Evolutionary conservation across 2,113 vertebrate genomes (phyloP).

Genomic region (Lota lota): DNA sequence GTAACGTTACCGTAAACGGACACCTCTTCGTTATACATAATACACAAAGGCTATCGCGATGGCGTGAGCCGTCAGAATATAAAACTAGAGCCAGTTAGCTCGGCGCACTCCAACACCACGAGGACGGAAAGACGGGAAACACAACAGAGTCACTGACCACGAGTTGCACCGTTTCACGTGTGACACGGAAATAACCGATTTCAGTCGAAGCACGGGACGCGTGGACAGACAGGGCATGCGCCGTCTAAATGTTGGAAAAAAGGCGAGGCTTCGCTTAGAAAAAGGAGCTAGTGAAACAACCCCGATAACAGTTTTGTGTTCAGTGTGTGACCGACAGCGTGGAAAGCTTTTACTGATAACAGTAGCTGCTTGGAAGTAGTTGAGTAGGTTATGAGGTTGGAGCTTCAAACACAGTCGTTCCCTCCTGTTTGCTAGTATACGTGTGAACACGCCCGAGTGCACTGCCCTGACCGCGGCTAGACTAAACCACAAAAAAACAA

Average conservation of each 20-base stretch:
- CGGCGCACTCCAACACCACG: conserved; percentile 56
- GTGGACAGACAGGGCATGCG: conserved; percentile 43
- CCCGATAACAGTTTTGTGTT: conserved; percentile 20
- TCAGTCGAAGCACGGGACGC: conserved; percentile 41
- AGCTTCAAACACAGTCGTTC: conserved; percentile 18
- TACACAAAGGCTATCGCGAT: conserved; percentile 59
- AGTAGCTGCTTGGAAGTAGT: conserved; percentile 58
- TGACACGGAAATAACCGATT: conserved; percentile 63
- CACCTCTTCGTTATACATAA: conserved; percentile 51
- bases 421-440: not conserved
- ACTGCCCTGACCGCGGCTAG: not conserved
- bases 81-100: conserved; percentile 70
- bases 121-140: conserved; percentile 51
- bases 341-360: conserved; percentile 42
- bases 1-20: conserved; percentile 53
- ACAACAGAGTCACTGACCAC: too few relatives aligned
- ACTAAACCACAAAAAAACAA: conserved; percentile 37
- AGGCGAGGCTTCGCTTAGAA: conserved; percentile 19
- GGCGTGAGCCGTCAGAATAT: conserved; percentile 56
- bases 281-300: conserved; percentile 28
- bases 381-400: conserved; percentile 17
- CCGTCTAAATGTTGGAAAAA: conserved; percentile 32
- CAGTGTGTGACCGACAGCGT: conserved; percentile 32
- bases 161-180: too few relatives aligned
- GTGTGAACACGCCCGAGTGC: not conserved